These are phyloP conservation scores for Atherix ibis DNA, from an alignment of 2,888 invertebrate species.

Conservation along the genomic window DNA sequence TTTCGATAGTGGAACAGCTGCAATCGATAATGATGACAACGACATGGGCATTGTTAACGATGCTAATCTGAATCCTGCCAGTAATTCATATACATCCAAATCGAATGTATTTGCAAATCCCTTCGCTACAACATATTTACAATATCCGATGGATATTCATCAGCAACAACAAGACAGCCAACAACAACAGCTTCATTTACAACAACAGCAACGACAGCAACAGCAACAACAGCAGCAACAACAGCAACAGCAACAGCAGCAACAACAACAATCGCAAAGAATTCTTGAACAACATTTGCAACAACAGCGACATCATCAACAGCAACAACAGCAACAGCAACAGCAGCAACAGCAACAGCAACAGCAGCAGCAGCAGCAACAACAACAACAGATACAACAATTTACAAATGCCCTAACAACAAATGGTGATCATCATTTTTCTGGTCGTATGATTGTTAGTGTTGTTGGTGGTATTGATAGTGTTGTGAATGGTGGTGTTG, in stretches of 20 bases:
- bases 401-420: no score
- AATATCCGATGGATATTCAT: background rate
- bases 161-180: background rate
- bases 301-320: no score
- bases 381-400: no score
- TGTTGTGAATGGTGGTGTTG: no score
- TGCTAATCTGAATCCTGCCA: slow-evolving; percentile 9
- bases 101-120: background rate
- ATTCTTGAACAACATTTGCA: no score
- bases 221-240: background rate
- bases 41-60: slow-evolving; percentile 6
- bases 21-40: slow-evolving; percentile 6
- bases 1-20: no score
- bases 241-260: background rate
- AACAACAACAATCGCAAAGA: background rate
- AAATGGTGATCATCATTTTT: no score
- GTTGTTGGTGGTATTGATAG: no score
- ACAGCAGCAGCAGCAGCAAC: background rate
- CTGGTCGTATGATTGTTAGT: no score
- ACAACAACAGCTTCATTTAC: background rate
- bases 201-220: background rate
- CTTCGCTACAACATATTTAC: no score
- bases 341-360: no score
- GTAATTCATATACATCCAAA: slow-evolving; percentile 3
- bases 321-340: no score